A percentile compares a stretch with the other conserved stretches of the same genome.
Conservation (phyloP, 2,113 vertebrate genomes). For the Catharus fuscescens region DNA sequence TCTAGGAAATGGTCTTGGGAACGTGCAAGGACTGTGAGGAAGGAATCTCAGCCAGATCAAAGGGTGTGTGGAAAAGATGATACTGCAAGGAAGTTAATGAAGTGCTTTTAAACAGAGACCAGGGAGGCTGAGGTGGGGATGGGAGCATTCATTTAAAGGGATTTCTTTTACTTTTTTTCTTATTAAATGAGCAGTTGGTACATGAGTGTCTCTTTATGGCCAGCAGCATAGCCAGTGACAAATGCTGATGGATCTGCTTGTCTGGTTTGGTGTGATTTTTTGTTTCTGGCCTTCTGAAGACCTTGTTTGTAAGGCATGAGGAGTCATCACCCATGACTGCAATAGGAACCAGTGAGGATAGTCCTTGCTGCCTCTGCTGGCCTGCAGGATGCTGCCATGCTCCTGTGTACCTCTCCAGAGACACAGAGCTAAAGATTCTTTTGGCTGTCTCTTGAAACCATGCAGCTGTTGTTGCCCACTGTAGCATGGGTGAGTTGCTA, state of each 20-base stretch:
- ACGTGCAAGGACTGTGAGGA: neutral
- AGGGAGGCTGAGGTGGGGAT: neutral
- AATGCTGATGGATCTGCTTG: neutral
- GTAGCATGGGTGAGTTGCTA: neutral
- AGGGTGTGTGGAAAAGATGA: neutral
- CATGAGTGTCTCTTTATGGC: fast-evolving
- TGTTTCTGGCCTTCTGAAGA: neutral
- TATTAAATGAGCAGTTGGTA: neutral
- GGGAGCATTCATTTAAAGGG: neutral
- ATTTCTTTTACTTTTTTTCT: neutral
- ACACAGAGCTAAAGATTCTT: neutral
- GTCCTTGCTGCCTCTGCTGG: neutral
- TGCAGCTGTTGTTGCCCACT: neutral
- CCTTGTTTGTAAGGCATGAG: neutral
- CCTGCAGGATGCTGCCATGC: neutral
- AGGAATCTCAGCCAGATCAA: neutral
- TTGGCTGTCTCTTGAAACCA: neutral
- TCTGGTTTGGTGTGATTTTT: neutral
- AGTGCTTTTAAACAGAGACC: neutral
- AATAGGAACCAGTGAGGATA: neutral
- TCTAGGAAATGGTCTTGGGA: neutral
- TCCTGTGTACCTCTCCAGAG: neutral
- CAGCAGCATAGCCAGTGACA: neutral
- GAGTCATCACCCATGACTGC: neutral
- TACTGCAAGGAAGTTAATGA: neutral